phyloP scores from a whole-genome alignment of 2,888 invertebrate genomes.

The Copidosoma aretas region DNA sequence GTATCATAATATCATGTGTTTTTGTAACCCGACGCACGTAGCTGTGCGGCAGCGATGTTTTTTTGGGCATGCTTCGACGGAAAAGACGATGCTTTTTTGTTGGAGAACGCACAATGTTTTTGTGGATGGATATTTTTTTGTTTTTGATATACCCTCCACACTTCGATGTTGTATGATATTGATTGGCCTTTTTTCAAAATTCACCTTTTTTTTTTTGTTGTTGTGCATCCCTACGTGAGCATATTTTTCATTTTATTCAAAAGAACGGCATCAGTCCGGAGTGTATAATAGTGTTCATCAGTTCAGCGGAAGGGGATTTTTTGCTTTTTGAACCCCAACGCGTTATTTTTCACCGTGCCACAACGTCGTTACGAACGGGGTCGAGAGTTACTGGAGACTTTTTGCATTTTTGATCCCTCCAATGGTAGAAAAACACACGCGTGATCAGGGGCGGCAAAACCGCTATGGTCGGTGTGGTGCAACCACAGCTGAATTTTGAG shows the following conservation, averaged over 20 bases:
- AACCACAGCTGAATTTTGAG: too few relatives aligned
- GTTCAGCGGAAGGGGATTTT: conserved; percentile 7
- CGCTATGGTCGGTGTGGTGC: too few relatives aligned
- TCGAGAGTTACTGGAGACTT: too few relatives aligned
- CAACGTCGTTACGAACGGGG: conserved; percentile 4
- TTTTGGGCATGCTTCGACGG: conserved; percentile 59
- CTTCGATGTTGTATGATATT: conserved; percentile 44
- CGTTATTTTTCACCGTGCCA: conserved; percentile 18
- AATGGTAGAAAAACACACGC: too few relatives aligned
- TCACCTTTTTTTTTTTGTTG: conserved; percentile 40
- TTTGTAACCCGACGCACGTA: conserved; percentile 38
- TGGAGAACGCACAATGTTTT: conserved; percentile 43
- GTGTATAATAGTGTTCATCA: conserved; percentile 6
- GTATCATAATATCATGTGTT: too few relatives aligned
- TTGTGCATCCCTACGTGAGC: background rate
- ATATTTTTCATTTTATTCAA: conserved; percentile 1
- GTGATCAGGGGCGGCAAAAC: too few relatives aligned
- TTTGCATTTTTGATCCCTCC: too few relatives aligned
- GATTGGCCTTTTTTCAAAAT: conserved; percentile 61
- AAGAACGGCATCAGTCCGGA: too few relatives aligned
- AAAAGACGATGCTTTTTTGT: conserved; percentile 58
- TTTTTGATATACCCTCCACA: conserved; percentile 29
- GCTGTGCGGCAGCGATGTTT: conserved; percentile 58
- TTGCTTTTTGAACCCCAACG: background rate
- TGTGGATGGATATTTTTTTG: conserved; percentile 45